These are phyloP conservation scores for Sprattus sprattus DNA, from an alignment of 2,113 vertebrate genomes.

Conservation along the genomic window DNA sequence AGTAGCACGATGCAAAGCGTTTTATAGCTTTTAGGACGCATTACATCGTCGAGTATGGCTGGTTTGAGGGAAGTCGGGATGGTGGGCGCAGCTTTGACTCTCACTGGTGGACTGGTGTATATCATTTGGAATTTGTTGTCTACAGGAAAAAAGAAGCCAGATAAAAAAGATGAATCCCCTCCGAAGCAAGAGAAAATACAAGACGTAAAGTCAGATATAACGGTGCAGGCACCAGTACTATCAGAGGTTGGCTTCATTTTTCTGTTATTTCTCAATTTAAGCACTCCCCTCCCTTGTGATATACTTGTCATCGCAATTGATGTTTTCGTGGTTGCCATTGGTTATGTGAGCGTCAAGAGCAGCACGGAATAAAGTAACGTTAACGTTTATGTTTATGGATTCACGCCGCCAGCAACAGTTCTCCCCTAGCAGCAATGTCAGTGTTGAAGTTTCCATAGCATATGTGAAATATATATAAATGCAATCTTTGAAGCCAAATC, in stretches of 20 bases:
- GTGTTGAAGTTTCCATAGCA: background rate
- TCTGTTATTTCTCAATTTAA: background rate
- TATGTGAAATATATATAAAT: background rate
- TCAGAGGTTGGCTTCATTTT: constrained; percentile 19
- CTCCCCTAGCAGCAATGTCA: background rate
- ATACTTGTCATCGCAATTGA: background rate
- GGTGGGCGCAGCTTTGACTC: constrained; percentile 57
- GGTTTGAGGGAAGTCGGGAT: constrained; percentile 55
- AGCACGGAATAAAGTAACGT: background rate
- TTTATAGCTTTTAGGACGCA: background rate
- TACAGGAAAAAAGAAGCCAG: constrained; percentile 8
- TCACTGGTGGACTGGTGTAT: constrained; percentile 66
- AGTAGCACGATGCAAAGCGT: background rate
- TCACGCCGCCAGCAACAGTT: background rate
- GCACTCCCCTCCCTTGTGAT: background rate
- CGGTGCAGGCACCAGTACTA: background rate
- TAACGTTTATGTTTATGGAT: background rate
- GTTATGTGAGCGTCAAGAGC: background rate
- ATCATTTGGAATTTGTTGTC: constrained; percentile 61
- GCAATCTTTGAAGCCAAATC: background rate
- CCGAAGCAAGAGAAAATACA: background rate
- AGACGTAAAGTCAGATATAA: background rate
- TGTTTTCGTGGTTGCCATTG: constrained; percentile 29
- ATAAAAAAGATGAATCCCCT: background rate
- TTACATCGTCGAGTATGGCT: constrained; percentile 55